A percentile compares a stretch with the other conserved stretches of the same genome.
Conservation (phyloP, 92 coral and sea anemone genomes). For the Bergia sp. region DNA sequence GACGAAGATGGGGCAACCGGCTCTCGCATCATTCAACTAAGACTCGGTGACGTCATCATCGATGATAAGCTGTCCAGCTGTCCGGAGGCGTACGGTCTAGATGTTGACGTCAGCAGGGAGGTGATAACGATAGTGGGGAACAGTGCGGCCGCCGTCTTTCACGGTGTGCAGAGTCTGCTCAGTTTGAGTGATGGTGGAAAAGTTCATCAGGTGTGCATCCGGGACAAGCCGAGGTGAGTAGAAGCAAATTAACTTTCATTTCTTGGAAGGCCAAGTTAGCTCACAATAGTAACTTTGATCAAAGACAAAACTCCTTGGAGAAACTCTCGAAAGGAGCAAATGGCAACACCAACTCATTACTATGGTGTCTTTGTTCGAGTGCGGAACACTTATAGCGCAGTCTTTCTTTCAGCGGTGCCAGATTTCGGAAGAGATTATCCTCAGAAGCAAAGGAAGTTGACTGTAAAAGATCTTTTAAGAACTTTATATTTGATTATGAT, state of each 20-base stretch:
- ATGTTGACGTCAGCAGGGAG: constrained; percentile 59
- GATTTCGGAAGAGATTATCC: no score
- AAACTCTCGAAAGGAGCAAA: no score
- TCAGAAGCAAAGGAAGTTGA: no score
- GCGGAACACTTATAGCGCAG: no score
- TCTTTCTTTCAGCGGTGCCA: no score
- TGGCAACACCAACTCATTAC: no score
- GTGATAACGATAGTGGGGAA: constrained; percentile 67
- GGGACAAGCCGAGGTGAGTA: constrained; percentile 55
- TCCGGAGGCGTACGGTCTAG: constrained; percentile 75
- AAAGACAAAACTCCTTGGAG: no score
- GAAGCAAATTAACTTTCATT: background rate
- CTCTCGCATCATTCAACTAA: constrained; percentile 52
- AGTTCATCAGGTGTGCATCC: constrained; percentile 65
- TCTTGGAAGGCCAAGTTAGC: background rate
- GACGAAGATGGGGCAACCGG: constrained; percentile 18
- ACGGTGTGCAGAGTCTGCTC: constrained; percentile 67
- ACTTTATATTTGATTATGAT: no score
- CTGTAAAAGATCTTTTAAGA: no score
- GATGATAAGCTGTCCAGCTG: constrained; percentile 20
- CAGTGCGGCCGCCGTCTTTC: constrained; percentile 68
- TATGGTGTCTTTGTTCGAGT: no score
- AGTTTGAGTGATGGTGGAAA: constrained; percentile 54
- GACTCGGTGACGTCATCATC: constrained; percentile 53
- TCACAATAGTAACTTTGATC: no score